Percentiles rank a stretch among this genome's conserved stretches.
Conservation (phyloP, 1,140 invertebrate species). For the Xylocopa sonorina region DNA sequence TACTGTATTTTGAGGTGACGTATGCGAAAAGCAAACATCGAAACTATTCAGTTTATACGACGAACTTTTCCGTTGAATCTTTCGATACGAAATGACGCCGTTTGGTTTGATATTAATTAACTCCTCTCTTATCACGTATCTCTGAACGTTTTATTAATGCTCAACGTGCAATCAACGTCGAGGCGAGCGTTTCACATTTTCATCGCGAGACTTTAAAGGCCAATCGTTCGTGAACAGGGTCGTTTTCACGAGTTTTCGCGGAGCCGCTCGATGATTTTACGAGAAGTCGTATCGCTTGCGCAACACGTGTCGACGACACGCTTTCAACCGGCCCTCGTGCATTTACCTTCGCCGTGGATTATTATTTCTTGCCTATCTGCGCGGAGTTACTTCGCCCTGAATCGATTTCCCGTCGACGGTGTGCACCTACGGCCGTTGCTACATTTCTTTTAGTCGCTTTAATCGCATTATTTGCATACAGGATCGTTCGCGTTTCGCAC, state of each 20-base stretch:
- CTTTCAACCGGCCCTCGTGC: background rate
- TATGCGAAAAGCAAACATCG: too few relatives aligned
- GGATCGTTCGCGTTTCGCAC: background rate
- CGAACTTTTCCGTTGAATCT: background rate
- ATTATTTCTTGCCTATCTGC: conserved; percentile 31
- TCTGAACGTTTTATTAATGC: background rate
- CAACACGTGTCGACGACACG: conserved; percentile 28
- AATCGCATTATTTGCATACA: conserved; percentile 12
- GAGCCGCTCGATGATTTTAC: conserved; percentile 8
- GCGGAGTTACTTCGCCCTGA: background rate
- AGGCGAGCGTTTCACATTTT: background rate
- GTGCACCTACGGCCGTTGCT: background rate
- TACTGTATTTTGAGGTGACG: too few relatives aligned
- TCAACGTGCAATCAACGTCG: background rate
- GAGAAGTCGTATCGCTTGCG: conserved; percentile 3
- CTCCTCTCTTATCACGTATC: background rate
- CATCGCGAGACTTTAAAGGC: background rate
- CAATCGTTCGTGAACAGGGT: background rate
- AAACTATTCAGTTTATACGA: too few relatives aligned
- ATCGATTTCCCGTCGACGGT: background rate
- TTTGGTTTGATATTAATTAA: conserved; percentile 10
- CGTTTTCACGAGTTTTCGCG: background rate
- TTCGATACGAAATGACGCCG: background rate
- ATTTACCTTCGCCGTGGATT: conserved; percentile 8
- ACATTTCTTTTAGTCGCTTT: conserved; percentile 1